Evolutionary conservation across 2,113 vertebrate genomes (phyloP).

Genomic region (Odocoileus hemionus): DNA sequence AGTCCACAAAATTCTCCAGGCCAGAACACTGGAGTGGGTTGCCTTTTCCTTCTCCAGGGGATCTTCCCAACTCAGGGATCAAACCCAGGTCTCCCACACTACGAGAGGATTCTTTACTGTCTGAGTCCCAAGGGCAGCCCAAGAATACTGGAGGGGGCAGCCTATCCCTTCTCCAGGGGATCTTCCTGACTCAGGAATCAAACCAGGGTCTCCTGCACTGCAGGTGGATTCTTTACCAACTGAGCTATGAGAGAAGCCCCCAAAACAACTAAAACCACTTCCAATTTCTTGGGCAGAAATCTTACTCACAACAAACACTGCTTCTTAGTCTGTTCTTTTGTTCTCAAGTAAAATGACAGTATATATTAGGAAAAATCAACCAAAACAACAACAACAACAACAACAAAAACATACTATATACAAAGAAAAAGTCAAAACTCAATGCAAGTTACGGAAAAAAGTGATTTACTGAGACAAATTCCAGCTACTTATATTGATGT

Average conservation of each 20-base stretch:
- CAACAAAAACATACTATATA: background rate
- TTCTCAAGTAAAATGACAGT: background rate
- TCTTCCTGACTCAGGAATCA: background rate
- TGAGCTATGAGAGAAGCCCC: background rate
- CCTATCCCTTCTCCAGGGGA: background rate
- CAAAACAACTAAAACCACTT: background rate
- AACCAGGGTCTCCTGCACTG: background rate
- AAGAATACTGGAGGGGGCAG: background rate
- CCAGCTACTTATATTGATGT: background rate
- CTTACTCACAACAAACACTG: background rate
- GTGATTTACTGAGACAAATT: background rate
- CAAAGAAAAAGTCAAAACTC: background rate
- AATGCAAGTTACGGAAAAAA: constrained; percentile 6
- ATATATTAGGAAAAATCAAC: background rate
- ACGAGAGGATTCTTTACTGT: background rate
- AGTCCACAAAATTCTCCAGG: background rate
- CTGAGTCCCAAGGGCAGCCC: background rate
- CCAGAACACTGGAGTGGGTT: background rate
- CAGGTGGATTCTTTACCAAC: background rate
- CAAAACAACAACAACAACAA: background rate
- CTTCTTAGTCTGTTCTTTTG: background rate
- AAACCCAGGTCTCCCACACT: background rate
- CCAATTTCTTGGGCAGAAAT: background rate
- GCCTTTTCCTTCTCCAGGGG: background rate
- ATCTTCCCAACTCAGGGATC: background rate